Conservation (phyloP, 2,797 vertebrate genomes). For the Corythornis leucogaster region DNA sequence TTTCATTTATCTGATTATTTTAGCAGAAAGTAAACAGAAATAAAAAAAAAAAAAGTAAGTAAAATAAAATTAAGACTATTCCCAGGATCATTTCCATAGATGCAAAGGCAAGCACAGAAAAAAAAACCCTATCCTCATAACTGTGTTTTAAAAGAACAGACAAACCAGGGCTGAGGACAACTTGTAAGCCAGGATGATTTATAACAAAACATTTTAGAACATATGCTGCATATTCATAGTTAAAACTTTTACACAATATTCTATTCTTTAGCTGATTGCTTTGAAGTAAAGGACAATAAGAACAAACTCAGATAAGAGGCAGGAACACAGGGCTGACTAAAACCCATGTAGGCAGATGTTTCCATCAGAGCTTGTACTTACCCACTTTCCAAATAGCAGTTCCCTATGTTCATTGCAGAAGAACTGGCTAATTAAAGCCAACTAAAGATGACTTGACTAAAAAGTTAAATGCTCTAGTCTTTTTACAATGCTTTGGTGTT, state of each 20-base stretch:
- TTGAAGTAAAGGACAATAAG: background rate
- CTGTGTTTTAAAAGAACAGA: background rate
- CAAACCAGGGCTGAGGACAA: background rate
- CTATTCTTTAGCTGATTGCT: background rate
- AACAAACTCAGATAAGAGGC: background rate
- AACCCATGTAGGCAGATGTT: background rate
- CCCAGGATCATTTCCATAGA: background rate
- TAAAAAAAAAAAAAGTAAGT: no score
- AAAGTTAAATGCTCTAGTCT: background rate
- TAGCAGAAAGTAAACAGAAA: background rate
- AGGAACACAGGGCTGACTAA: background rate
- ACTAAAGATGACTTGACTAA: background rate
- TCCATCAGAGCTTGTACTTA: background rate
- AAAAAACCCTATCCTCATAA: background rate
- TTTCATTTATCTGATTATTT: background rate
- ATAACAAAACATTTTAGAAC: slow-evolving; percentile 31
- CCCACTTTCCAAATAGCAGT: background rate
- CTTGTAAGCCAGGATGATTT: slow-evolving; percentile 53
- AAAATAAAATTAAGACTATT: background rate
- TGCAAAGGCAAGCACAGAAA: background rate
- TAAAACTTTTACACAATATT: background rate
- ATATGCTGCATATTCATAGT: background rate
- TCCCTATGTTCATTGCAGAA: background rate
- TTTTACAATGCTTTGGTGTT: background rate
- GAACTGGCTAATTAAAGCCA: background rate